These are phyloP conservation scores for Neoseiulus cucumeris DNA, from an alignment of 1,140 invertebrate species.

Conservation along the genomic window DNA sequence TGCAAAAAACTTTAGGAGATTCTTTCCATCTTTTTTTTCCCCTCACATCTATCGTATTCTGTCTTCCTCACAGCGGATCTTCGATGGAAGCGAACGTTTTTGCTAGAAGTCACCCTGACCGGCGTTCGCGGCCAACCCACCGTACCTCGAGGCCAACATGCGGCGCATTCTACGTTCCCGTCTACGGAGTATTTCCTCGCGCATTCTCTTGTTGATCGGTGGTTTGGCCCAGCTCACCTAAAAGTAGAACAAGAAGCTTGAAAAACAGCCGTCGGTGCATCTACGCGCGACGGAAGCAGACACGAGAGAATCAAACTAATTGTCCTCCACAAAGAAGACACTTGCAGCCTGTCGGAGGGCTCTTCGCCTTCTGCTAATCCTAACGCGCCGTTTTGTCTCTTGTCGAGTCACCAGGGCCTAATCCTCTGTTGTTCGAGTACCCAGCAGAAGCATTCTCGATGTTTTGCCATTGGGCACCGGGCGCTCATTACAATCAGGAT, in stretches of 20 bases:
- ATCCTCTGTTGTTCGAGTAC: too few relatives aligned
- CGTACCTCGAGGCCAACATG: neutral
- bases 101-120: too few relatives aligned
- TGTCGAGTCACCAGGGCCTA: neutral
- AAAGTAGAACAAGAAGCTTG: neutral
- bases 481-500: neutral
- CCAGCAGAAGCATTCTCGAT: too few relatives aligned
- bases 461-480: too few relatives aligned
- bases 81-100: too few relatives aligned
- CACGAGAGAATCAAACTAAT: neutral
- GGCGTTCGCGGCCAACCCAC: neutral
- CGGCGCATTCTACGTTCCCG: conserved; percentile 6
- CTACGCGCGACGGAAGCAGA: neutral
- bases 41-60: too few relatives aligned
- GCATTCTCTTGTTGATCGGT: neutral
- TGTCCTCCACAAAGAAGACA: neutral
- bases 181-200: neutral
- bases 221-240: conserved; percentile 3
- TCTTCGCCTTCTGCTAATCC: neutral
- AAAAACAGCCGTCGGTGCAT: neutral
- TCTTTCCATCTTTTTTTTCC: too few relatives aligned
- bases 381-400: neutral
- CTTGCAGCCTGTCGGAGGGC: neutral
- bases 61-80: too few relatives aligned
- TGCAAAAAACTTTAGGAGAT: too few relatives aligned